phyloP scores from a whole-genome alignment of 2,113 vertebrate species.

The Coryphaenoides rupestris region DNA sequence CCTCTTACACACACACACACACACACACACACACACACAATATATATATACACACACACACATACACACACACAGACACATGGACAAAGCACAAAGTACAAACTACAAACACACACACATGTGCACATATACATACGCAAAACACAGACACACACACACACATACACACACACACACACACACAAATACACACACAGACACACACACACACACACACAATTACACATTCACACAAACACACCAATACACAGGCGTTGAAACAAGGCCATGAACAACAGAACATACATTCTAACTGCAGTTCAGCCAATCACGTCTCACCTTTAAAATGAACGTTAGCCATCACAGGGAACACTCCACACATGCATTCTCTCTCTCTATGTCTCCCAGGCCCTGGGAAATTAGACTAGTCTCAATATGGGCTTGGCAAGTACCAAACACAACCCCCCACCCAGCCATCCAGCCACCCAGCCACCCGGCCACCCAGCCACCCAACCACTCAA shows the following conservation, averaged over 20 bases:
- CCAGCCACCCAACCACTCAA: too few relatives aligned
- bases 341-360: background rate
- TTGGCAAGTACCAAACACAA: too few relatives aligned
- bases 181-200: background rate
- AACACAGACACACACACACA: background rate
- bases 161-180: background rate
- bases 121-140: background rate
- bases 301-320: background rate
- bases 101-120: background rate
- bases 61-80: background rate
- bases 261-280: background rate
- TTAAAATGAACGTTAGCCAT: background rate
- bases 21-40: slow-evolving; percentile 24
- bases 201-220: background rate
- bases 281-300: background rate
- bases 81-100: too few relatives aligned
- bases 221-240: background rate
- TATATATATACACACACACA: slow-evolving; percentile 18
- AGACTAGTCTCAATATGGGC: background rate
- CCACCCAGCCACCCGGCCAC: too few relatives aligned
- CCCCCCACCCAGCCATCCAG: too few relatives aligned
- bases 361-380: background rate
- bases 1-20: background rate
- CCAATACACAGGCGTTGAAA: background rate
- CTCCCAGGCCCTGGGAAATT: background rate